Percentiles rank a stretch among this genome's conserved stretches.
Evolutionary conservation across 2,113 vertebrate species (phyloP).

Genomic region (Gopherus flavomarginatus): DNA sequence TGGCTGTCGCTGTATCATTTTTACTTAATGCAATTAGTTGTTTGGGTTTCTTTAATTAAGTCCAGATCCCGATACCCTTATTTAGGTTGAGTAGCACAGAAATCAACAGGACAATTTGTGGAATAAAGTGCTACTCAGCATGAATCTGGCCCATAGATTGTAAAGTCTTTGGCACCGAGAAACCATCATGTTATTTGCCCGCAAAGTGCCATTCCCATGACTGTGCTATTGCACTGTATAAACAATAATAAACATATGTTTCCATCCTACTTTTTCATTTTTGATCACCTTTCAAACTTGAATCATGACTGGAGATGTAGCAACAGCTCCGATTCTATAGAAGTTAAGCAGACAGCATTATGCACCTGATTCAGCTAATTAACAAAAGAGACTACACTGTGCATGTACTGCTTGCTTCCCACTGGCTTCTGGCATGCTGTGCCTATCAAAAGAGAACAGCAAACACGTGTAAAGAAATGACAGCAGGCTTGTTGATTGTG

Average conservation of each 20-base stretch:
- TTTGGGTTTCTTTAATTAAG: slow-evolving; percentile 46
- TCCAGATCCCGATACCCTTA: neutral
- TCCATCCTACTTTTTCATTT: neutral
- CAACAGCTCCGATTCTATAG: neutral
- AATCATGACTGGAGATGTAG: neutral
- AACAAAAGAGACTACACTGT: slow-evolving; percentile 46
- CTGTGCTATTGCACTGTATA: neutral
- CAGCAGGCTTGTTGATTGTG: slow-evolving; percentile 63
- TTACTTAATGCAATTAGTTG: slow-evolving; percentile 1
- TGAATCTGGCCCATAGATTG: neutral
- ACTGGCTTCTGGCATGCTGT: slow-evolving; percentile 64
- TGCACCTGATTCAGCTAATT: slow-evolving; percentile 68
- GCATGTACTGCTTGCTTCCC: slow-evolving; percentile 53
- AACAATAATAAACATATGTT: slow-evolving; percentile 12
- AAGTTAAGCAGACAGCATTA: slow-evolving; percentile 37
- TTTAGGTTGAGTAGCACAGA: neutral
- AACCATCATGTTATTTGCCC: neutral
- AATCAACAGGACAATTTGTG: neutral
- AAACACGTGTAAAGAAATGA: slow-evolving; percentile 59
- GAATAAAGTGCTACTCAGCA: neutral
- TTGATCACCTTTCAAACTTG: neutral
- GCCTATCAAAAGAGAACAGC: slow-evolving; percentile 66
- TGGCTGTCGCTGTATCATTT: neutral
- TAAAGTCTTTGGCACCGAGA: neutral
- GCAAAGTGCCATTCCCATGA: neutral